These are phyloP conservation scores for Adela reaumurella DNA, from an alignment of 2,888 invertebrate genomes.

Conservation along the genomic window DNA sequence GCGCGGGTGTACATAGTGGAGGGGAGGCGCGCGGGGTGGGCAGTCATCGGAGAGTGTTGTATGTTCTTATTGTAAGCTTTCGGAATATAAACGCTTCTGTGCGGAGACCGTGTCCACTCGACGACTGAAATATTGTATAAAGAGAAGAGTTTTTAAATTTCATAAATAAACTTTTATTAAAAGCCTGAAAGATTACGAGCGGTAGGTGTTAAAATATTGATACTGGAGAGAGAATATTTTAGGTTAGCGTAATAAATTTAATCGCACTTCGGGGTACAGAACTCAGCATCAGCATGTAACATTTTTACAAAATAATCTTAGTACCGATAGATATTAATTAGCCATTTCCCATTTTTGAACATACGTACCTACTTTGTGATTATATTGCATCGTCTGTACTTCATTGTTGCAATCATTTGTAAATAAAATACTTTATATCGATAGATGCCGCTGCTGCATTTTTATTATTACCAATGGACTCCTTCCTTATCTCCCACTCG, in stretches of 20 bases:
- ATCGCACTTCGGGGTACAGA: constrained; percentile 19
- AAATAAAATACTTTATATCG: constrained; percentile 58
- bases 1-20: neutral
- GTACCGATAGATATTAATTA: constrained; percentile 56
- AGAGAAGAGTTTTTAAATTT: constrained; percentile 1
- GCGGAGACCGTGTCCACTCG: constrained; percentile 2
- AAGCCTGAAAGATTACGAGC: neutral
- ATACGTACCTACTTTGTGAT: constrained; percentile 53
- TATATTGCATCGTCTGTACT: constrained; percentile 55
- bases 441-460: constrained; percentile 13
- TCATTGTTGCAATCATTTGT: constrained; percentile 60
- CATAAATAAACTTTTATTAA: neutral
- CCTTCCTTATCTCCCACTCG: too few species aligned
- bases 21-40: neutral
- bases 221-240: constrained; percentile 8
- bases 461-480: constrained; percentile 3
- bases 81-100: constrained; percentile 1
- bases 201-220: neutral
- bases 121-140: constrained; percentile 7
- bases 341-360: constrained; percentile 50
- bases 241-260: constrained; percentile 10
- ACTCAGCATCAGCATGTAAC: constrained; percentile 33
- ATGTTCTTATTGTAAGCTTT: neutral
- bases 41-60: neutral
- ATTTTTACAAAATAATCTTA: constrained; percentile 44